These are phyloP conservation scores for Cuculus canorus DNA, from an alignment of 2,797 vertebrate genomes.

Conservation along the genomic window DNA sequence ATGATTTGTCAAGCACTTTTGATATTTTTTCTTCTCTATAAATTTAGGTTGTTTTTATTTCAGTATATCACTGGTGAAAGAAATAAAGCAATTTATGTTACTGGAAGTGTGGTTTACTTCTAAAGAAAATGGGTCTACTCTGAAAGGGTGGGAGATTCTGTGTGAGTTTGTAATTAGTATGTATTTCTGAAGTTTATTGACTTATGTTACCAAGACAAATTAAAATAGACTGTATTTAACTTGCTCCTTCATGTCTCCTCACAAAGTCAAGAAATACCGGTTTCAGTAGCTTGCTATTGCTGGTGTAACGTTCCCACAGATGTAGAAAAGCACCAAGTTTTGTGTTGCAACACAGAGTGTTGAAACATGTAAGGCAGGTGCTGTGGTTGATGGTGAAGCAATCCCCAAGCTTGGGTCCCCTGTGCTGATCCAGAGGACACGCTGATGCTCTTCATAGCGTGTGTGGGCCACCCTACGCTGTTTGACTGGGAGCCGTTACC, in stretches of 20 bases:
- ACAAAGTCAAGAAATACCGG: slow-evolving; percentile 25
- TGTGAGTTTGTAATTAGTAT: not conserved
- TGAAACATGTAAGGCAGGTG: not conserved
- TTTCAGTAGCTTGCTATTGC: not conserved
- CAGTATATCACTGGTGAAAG: not conserved
- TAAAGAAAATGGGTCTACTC: not conserved
- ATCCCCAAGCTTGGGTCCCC: not conserved
- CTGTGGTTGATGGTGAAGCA: not conserved
- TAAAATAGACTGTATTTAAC: not conserved
- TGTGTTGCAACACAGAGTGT: not conserved
- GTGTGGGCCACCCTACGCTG: fast-evolving
- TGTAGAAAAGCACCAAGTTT: not conserved
- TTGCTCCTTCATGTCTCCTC: slow-evolving; percentile 1
- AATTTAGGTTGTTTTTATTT: not conserved
- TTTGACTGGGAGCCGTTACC: not conserved
- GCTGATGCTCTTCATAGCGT: fast-evolving
- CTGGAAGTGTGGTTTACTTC: not conserved
- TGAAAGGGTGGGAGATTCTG: not conserved
- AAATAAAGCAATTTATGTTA: not conserved
- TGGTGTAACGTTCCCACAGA: not conserved
- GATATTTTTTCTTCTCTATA: not conserved
- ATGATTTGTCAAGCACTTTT: not conserved
- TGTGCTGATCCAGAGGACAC: not conserved
- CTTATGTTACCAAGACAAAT: not conserved
- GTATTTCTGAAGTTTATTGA: not conserved